A percentile compares a stretch with the other conserved stretches of the same genome.
phyloP scores from a whole-genome alignment of 1,140 invertebrate species.

The Hycleus cichorii region DNA sequence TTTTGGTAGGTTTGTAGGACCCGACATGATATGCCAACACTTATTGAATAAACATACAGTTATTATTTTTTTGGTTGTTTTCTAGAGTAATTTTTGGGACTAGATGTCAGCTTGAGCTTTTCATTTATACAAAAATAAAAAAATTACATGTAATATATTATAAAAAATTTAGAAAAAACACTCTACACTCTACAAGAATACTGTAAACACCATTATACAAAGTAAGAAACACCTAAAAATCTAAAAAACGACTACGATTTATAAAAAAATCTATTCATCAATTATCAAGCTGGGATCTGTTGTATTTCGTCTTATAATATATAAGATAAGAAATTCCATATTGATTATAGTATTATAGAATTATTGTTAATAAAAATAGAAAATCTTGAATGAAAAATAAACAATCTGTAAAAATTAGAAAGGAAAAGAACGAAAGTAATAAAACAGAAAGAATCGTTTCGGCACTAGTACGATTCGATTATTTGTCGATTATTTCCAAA shows the following conservation, averaged over 20 bases:
- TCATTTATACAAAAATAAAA: conserved; percentile 42
- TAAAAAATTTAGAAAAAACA: conserved; percentile 43
- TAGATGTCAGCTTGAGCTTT: conserved; percentile 43
- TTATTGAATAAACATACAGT: conserved; percentile 26
- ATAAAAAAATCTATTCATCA: conserved; percentile 34
- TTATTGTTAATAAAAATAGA: background rate
- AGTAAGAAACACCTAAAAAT: conserved; percentile 39
- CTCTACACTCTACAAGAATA: conserved; percentile 40
- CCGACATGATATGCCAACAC: conserved; percentile 37
- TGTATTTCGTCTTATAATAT: conserved; percentile 21
- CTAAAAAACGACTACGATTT: conserved; percentile 26
- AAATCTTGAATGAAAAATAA: no score
- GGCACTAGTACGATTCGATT: no score
- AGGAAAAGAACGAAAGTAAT: no score
- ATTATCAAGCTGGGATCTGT: conserved; percentile 32
- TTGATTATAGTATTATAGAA: background rate
- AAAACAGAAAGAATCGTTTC: no score
- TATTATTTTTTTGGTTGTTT: conserved; percentile 1
- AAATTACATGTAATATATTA: conserved; percentile 39
- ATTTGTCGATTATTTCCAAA: conserved; percentile 13
- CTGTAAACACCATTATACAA: conserved; percentile 43
- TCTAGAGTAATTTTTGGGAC: conserved; percentile 34
- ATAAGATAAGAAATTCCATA: conserved; percentile 20
- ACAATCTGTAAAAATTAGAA: no score
- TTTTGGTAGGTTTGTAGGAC: conserved; percentile 18